Conservation (phyloP, 2,113 vertebrate species). For the Forbesichthys agassizii region DNA sequence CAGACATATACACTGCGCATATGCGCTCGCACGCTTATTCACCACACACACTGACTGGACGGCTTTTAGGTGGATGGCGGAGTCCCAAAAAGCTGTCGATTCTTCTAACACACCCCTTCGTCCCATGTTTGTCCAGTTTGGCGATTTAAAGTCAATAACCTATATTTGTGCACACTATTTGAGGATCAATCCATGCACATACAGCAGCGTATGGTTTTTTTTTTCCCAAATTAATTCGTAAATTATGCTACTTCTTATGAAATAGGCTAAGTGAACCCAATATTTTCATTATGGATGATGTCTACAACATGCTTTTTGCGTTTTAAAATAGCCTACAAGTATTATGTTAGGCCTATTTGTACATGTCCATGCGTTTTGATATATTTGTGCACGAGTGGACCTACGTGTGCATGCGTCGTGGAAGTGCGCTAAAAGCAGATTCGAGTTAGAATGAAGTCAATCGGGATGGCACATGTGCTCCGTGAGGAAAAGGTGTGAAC, state of each 20-base stretch:
- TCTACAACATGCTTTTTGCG: not conserved
- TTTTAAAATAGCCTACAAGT: too few relatives aligned
- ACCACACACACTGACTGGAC: conserved; percentile 64
- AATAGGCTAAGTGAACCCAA: conserved; percentile 3
- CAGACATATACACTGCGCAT: not conserved
- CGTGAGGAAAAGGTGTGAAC: conserved; percentile 23
- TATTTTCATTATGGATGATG: conserved; percentile 16
- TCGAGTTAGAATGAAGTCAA: conserved; percentile 26
- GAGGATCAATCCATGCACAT: too few relatives aligned
- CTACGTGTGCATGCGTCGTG: conserved; percentile 23
- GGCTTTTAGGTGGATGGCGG: conserved; percentile 54
- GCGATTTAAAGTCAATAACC: conserved; percentile 18
- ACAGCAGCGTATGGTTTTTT: not conserved
- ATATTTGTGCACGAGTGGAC: not conserved
- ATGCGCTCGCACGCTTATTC: conserved; percentile 1
- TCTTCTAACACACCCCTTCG: conserved; percentile 59
- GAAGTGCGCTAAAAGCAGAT: conserved; percentile 28
- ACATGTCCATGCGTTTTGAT: not conserved
- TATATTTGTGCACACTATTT: too few relatives aligned
- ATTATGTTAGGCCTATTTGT: not conserved
- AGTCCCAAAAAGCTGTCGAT: conserved; percentile 65
- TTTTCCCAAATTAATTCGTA: not conserved
- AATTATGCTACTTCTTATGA: not conserved
- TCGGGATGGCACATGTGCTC: conserved; percentile 41
- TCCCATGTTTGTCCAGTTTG: conserved; percentile 25